These are phyloP conservation scores for Maconellicoccus hirsutus DNA, from an alignment of 1,140 invertebrate species.

Conservation along the genomic window DNA sequence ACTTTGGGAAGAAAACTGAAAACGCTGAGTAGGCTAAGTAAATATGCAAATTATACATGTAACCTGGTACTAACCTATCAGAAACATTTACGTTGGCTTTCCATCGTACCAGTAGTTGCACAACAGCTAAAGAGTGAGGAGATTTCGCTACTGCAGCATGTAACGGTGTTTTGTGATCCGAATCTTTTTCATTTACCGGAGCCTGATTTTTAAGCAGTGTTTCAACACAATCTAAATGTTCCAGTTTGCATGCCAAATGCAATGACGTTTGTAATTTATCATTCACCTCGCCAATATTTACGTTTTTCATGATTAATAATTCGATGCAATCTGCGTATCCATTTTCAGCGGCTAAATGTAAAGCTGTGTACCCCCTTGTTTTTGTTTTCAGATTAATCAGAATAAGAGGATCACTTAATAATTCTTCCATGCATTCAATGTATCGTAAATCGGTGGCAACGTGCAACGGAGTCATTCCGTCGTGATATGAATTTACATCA, in stretches of 20 bases:
- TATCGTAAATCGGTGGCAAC: conserved; percentile 61
- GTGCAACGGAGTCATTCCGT: conserved; percentile 62
- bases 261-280: conserved; percentile 61
- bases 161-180: conserved; percentile 60
- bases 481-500: conserved; percentile 53
- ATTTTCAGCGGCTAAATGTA: conserved; percentile 65
- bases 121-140: conserved; percentile 57
- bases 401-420: conserved; percentile 27
- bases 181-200: conserved; percentile 60
- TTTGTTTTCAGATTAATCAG: conserved; percentile 28
- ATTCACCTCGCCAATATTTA: conserved; percentile 55
- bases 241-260: conserved; percentile 59
- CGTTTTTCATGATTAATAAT: conserved; percentile 54
- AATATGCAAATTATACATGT: too few relatives aligned
- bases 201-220: conserved; percentile 56
- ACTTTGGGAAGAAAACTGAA: too few relatives aligned
- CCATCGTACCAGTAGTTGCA: conserved; percentile 57
- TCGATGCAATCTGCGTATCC: conserved; percentile 56
- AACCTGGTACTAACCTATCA: conserved; percentile 76
- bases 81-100: conserved; percentile 71
- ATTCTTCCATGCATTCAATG: conserved; percentile 45
- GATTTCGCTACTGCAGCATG: conserved; percentile 66
- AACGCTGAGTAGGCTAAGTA: too few relatives aligned
- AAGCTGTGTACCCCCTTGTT: conserved; percentile 43
- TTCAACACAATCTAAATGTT: conserved; percentile 65